Percentiles rank a stretch among this genome's conserved stretches.
These are phyloP conservation scores for Diachasma alloeum DNA, from an alignment of 1,140 invertebrate species.

Conservation along the genomic window DNA sequence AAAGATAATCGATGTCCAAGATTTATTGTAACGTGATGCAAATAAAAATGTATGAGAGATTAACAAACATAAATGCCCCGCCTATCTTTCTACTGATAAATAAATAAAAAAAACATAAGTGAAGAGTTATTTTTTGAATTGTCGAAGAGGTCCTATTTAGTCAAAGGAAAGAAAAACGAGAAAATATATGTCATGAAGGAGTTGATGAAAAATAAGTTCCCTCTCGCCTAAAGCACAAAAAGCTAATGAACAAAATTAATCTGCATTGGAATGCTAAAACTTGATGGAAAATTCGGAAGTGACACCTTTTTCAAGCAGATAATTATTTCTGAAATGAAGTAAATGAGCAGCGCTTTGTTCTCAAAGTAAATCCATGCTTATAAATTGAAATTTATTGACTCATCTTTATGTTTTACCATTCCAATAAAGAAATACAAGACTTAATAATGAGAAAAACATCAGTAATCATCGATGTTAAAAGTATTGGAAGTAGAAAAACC, in stretches of 20 bases:
- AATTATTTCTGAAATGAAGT: not conserved
- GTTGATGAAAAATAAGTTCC: conserved; percentile 7
- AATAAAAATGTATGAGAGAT: conserved; percentile 40
- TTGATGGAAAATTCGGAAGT: no score
- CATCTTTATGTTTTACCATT: not conserved
- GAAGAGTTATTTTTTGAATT: not conserved
- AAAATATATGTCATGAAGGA: not conserved
- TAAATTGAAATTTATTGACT: no score
- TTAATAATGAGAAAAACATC: not conserved
- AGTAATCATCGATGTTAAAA: conserved; percentile 22
- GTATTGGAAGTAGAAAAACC: conserved; percentile 25
- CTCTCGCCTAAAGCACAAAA: not conserved
- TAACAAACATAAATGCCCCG: conserved; percentile 42
- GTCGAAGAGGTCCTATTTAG: conserved; percentile 49
- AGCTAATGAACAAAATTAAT: not conserved
- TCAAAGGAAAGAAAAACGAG: not conserved
- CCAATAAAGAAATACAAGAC: not conserved
- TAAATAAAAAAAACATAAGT: conserved; percentile 33
- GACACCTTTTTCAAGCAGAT: no score
- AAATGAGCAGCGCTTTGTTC: no score
- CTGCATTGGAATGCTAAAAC: no score
- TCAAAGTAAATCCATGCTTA: no score
- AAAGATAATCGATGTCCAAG: not conserved
- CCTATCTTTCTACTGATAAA: conserved; percentile 56
- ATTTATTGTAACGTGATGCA: conserved; percentile 22